A percentile compares a stretch with the other conserved stretches of the same genome.
phyloP scores from a whole-genome alignment of 2,797 vertebrate genomes.

The Amazonetta brasiliensis region DNA sequence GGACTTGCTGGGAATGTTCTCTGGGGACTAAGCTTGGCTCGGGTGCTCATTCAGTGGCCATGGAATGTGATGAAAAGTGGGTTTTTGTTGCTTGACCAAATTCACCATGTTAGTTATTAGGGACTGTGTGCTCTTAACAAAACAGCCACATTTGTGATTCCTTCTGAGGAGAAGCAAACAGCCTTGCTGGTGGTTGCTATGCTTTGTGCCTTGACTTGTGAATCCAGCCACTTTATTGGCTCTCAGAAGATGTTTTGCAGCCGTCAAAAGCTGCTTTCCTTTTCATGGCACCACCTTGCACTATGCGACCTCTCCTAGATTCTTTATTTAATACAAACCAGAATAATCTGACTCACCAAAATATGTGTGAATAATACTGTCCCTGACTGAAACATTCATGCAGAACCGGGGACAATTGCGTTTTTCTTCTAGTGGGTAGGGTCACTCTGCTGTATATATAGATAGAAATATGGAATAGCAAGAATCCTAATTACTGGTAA shows the following conservation, averaged over 20 bases:
- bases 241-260: background rate
- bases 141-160: background rate
- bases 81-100: background rate
- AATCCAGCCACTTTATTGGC: background rate
- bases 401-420: background rate
- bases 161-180: background rate
- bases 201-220: background rate
- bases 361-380: background rate
- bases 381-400: background rate
- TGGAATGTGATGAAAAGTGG: background rate
- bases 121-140: background rate
- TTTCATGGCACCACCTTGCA: background rate
- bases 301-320: background rate
- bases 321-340: background rate
- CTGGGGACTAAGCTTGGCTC: background rate
- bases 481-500: background rate
- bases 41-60: background rate
- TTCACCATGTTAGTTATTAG: background rate
- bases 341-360: background rate
- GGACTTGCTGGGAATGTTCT: background rate
- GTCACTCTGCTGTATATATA: background rate
- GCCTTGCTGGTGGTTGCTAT: background rate
- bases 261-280: background rate
- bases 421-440: background rate
- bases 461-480: background rate